Evolutionary conservation across 92 coral and sea anemone species (phyloP), one percentile per base, ranked within the genome.

Genomic region (Zoanthus sansibaricus): DNA sequence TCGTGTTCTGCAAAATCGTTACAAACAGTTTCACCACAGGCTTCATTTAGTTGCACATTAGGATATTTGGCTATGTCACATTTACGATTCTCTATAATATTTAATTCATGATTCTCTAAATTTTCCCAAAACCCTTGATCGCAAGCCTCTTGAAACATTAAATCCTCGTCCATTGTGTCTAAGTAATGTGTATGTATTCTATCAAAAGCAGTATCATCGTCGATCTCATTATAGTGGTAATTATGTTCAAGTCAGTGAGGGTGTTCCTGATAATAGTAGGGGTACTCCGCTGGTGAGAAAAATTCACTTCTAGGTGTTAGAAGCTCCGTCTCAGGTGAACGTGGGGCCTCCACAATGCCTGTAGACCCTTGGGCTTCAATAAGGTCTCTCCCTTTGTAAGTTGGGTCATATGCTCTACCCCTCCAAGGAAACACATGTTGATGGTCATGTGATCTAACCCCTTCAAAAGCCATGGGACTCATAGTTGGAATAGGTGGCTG

Each of bases 361-460:
- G 66, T 58, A 58, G 66, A 58, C 66, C 66, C 18, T 14, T 12
- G 66, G 66, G 66, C 25, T 0, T 58, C 66, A 12, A 58, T 58
- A 58, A 58, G 66, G 66, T 14, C 66, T 58, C 17, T 58, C 66
- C 66, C 66, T 58, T 58, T 58, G 66, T 58, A 58, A 58, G 3
- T 14, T 58, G 66, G 66, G 16, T 0, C 66, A 12, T 58, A 58
- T 58, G 66, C 66, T 58, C 20, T 58, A 58, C 15, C 17, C 66
- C 66, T 58, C n/a, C 66, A 14, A 58, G 66, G 66, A 12, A 20
- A 58, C 66, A 58, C 66, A 58, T 58, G 66, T 17, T 12, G 66
- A 58, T 58, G 66, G 66, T 58, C 66, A 58, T 58, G 66, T 58
- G 66, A 12, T 58, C 66, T 58, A 58, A 58, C 66, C 66, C 66